phyloP scores from a whole-genome alignment of 2,797 vertebrate species.

The Cuculus canorus region DNA sequence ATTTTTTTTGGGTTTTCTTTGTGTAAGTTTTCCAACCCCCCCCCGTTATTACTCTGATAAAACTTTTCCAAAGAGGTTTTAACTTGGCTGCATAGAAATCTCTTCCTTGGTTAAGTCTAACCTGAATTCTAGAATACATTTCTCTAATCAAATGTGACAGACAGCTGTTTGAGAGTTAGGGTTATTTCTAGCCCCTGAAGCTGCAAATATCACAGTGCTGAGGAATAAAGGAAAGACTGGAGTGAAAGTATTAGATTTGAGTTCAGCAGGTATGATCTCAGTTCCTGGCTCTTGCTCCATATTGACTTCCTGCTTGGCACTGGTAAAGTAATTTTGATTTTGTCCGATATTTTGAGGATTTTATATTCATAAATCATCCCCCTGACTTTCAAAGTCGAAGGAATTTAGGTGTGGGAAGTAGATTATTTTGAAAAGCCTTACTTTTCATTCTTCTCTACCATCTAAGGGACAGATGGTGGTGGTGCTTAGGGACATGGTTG shows the following conservation, averaged over 20 bases:
- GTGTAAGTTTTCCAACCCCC: neutral
- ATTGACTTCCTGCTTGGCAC: neutral
- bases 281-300: neutral
- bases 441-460: neutral
- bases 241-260: neutral
- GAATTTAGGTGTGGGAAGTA: neutral
- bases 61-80: neutral
- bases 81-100: neutral
- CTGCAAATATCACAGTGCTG: neutral
- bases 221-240: neutral
- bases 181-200: neutral
- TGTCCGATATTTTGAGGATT: neutral
- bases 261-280: neutral
- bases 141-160: neutral
- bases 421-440: neutral
- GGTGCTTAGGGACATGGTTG: too few species aligned
- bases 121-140: neutral
- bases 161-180: neutral
- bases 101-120: neutral
- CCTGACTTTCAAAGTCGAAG: neutral
- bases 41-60: neutral
- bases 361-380: neutral
- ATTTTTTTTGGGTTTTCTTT: neutral
- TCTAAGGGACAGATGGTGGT: neutral
- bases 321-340: neutral